A percentile compares a stretch with the other conserved stretches of the same genome.
phyloP scores from a whole-genome alignment of 2,113 vertebrate genomes.

The Chunga burmeisteri region DNA sequence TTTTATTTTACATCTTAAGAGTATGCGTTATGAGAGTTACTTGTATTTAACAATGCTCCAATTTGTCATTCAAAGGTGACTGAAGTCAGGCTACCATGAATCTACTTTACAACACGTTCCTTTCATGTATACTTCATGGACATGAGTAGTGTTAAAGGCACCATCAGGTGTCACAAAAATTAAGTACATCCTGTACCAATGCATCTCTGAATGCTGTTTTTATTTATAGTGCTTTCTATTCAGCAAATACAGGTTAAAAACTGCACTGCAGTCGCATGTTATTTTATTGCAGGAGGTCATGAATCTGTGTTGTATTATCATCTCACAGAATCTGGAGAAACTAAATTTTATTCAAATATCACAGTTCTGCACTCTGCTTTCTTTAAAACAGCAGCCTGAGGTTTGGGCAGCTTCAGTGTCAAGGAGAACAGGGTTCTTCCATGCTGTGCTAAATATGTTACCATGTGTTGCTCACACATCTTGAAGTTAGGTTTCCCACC shows the following conservation, averaged over 20 bases:
- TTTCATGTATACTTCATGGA: not conserved
- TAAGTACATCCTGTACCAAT: not conserved
- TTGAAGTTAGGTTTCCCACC: not conserved
- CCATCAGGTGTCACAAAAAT: slow-evolving; percentile 18
- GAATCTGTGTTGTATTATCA: not conserved
- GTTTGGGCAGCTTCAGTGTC: not conserved
- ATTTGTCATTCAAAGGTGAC: slow-evolving; percentile 10
- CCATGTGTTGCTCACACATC: not conserved
- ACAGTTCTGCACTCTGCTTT: not conserved
- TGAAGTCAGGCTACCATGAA: slow-evolving; percentile 5
- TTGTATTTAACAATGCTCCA: not conserved
- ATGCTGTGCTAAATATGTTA: not conserved
- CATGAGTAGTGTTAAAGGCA: slow-evolving; percentile 2
- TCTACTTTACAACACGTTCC: not conserved
- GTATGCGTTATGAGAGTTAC: not conserved
- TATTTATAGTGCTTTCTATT: slow-evolving; percentile 7
- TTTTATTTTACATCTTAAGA: not conserved
- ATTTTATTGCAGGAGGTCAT: not conserved
- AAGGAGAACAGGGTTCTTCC: not conserved
- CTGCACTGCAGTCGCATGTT: not conserved
- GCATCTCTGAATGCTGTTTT: not conserved
- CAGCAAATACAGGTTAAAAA: not conserved
- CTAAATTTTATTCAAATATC: not conserved
- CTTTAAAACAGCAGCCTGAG: not conserved
- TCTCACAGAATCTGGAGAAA: not conserved